Evolutionary conservation across 2,888 invertebrate species (phyloP).

Genomic region (Athrips mouffetella): DNA sequence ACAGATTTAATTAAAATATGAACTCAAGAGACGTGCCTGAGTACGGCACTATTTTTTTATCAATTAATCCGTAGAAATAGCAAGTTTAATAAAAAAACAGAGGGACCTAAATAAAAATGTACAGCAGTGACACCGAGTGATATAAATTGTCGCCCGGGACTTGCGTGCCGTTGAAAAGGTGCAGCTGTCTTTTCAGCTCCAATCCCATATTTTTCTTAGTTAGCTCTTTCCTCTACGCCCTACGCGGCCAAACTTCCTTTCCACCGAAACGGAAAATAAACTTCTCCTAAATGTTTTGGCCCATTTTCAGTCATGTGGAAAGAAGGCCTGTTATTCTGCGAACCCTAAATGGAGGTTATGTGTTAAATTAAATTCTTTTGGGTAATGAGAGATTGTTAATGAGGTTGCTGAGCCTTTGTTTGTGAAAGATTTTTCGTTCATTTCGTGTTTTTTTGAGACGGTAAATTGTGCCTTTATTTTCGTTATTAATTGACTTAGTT

Average conservation of each 20-base stretch:
- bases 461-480: not conserved
- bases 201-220: conserved; percentile 30
- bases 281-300: not conserved
- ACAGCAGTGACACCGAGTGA: conserved; percentile 52
- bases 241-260: not conserved
- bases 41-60: no score
- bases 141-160: conserved; percentile 50
- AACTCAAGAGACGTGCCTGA: no score
- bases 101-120: no score
- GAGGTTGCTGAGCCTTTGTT: conserved; percentile 3
- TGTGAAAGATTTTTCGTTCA: conserved; percentile 1
- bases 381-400: not conserved
- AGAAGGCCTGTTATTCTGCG: not conserved
- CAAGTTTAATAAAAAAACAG: no score
- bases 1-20: no score
- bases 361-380: conserved; percentile 9
- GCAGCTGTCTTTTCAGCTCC: conserved; percentile 9
- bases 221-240: conserved; percentile 1
- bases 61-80: no score
- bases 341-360: conserved; percentile 3
- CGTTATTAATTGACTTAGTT: not conserved
- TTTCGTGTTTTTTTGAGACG: not conserved
- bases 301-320: conserved; percentile 15
- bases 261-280: conserved; percentile 14
- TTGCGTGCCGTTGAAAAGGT: conserved; percentile 16